Percentiles rank a stretch among this genome's conserved stretches.
These are phyloP conservation scores for Seira ritae DNA, from an alignment of 2,888 invertebrate species.

Conservation along the genomic window DNA sequence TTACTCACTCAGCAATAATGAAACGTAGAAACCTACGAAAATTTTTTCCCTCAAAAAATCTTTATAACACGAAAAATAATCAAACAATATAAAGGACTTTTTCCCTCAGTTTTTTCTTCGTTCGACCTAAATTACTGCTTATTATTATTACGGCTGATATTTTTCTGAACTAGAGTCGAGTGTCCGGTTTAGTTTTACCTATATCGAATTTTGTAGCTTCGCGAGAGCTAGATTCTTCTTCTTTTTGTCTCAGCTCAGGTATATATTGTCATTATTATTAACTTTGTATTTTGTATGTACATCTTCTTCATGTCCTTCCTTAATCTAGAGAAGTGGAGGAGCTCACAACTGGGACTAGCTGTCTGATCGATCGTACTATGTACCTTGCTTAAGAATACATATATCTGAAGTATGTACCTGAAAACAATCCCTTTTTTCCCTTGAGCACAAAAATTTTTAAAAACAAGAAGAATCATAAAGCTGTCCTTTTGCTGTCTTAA, in stretches of 20 bases:
- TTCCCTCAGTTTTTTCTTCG: neutral
- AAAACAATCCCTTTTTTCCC: slow-evolving; percentile 28
- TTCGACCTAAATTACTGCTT: slow-evolving; percentile 41
- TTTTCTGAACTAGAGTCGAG: neutral
- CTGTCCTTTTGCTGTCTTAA: slow-evolving; percentile 70
- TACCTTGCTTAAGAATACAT: slow-evolving; percentile 23
- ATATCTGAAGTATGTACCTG: no score
- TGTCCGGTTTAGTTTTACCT: neutral
- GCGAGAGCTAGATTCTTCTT: no score
- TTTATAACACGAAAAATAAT: no score
- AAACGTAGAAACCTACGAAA: no score
- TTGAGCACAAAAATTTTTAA: slow-evolving; percentile 13
- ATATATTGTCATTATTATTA: neutral
- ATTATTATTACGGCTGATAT: no score
- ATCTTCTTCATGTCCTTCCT: neutral
- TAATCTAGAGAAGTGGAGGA: neutral
- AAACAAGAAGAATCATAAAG: slow-evolving; percentile 67
- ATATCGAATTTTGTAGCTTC: neutral
- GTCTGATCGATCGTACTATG: no score
- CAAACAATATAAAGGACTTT: no score
- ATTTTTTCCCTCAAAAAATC: no score
- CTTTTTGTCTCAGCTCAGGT: neutral
- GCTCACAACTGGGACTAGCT: neutral
- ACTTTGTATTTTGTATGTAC: no score
- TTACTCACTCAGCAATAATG: no score